Conservation (phyloP, 1,140 invertebrate genomes). For the Helicoverpa armigera region DNA sequence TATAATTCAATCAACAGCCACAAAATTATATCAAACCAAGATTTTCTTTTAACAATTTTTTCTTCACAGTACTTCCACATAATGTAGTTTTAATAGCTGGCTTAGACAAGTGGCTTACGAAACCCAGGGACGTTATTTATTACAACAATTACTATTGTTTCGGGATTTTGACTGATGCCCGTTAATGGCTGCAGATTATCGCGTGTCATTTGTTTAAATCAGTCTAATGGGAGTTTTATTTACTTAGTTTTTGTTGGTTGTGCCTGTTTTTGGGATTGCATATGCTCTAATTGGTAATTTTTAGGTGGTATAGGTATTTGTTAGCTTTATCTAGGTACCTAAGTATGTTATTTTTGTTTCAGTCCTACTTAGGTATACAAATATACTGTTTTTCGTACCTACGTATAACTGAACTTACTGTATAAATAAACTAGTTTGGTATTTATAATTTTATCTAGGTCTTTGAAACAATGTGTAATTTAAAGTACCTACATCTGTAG, state of each 20-base stretch:
- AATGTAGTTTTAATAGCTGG: conserved; percentile 70
- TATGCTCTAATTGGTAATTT: neutral
- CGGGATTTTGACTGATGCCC: conserved; percentile 64
- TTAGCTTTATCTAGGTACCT: no score
- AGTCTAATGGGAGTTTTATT: conserved; percentile 40
- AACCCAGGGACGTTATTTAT: conserved; percentile 67
- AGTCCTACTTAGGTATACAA: no score
- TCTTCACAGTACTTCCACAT: conserved; percentile 21
- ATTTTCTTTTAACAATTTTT: conserved; percentile 15
- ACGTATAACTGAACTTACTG: no score
- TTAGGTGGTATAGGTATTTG: neutral
- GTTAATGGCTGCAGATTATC: conserved; percentile 63
- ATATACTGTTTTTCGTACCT: no score
- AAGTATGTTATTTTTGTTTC: no score
- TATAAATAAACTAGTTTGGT: no score
- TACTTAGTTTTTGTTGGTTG: conserved; percentile 34
- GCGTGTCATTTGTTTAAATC: conserved; percentile 58
- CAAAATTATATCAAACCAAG: neutral
- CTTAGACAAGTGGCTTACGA: conserved; percentile 60
- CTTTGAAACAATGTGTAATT: no score
- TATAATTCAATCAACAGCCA: neutral
- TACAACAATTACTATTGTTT: conserved; percentile 72
- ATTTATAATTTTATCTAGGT: no score
- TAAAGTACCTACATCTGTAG: no score
- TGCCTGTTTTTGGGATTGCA: conserved; percentile 1